Evolutionary conservation across 2,113 vertebrate genomes (phyloP).

Genomic region (Harpagus bidentatus): DNA sequence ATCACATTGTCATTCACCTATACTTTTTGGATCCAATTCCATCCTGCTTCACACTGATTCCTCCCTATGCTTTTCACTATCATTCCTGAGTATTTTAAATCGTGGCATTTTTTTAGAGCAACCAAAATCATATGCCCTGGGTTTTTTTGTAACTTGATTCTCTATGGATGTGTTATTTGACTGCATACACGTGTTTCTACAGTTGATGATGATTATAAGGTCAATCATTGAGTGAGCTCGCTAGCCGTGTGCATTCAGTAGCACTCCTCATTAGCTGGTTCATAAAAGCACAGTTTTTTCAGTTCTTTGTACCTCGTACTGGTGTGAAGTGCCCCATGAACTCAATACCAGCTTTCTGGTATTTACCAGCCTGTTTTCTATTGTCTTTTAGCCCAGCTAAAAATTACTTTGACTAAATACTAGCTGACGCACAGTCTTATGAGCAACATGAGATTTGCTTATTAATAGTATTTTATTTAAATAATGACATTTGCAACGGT

Average conservation of each 20-base stretch:
- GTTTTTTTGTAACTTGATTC: not conserved
- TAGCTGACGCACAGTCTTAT: not conserved
- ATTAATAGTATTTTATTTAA: conserved; percentile 13
- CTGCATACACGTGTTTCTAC: not conserved
- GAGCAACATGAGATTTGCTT: not conserved
- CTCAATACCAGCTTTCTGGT: not conserved
- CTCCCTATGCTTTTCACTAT: not conserved
- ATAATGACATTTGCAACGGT: not conserved
- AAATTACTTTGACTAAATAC: not conserved
- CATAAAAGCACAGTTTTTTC: not conserved
- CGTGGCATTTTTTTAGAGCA: not conserved
- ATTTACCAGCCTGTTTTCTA: not conserved
- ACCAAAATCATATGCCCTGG: not conserved
- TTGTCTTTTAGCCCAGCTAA: not conserved
- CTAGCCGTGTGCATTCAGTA: not conserved
- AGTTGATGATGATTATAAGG: conserved; percentile 1
- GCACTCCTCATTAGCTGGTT: not conserved
- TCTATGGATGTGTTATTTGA: not conserved
- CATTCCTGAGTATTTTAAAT: not conserved
- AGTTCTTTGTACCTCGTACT: not conserved
- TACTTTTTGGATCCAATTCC: not conserved
- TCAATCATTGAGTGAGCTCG: not conserved
- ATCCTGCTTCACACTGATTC: not conserved
- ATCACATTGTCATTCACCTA: not conserved
- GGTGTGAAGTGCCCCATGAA: not conserved